Base-by-base conservation (phyloP, 2,888 invertebrate species). In the Venustoraphidia nigricollis region DNA sequence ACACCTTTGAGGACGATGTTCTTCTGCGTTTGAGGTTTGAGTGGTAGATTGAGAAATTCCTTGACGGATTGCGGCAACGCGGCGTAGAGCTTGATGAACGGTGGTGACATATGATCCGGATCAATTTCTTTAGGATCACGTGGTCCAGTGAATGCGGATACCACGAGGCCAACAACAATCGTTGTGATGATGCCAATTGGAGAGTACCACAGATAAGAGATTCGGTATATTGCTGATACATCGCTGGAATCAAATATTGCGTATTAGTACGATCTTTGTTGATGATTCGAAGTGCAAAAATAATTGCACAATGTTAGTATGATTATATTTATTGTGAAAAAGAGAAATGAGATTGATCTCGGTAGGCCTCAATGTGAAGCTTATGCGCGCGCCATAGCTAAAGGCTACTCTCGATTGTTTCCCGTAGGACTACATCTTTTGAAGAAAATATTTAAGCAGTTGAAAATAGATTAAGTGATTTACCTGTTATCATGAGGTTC, bases 121-220 rank as follows among this genome's bases (percentile, higher is more conserved):
- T 83, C 76, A 1, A 86, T 69, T 10, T 73, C 69, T 1, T 72
- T 67, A 0, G 80, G 78, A 57, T 81, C 70, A 41, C 76, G 75
- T 39, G 69, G 64, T 1, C 80, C 79, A 0, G 83, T 81, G 14
- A 77, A 56, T 34, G 79, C 69, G n/a, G 91, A 90, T 37, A 82
- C 79, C 3, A 77, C 47, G 41, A 86, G 66, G 0, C 92, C 92
- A 10, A 85, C 68, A 10, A 84, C 58, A 27, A 91, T 66, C 0
- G 88, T 89, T 1, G 81, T 68, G 4, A 79, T 55, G 55, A 83
- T 83, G 4, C 92, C 91, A 49, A 91, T 76, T 46, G 79, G 79
- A 8, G 90, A 87, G 67, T 91, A 93, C 91, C 92, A 93, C 60
- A 93, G 75, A 63, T 92, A 93, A 35, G 88, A 88, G 47, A 90